Conservation (phyloP, 2,888 invertebrate genomes). For the Fragum whitleyi region DNA sequence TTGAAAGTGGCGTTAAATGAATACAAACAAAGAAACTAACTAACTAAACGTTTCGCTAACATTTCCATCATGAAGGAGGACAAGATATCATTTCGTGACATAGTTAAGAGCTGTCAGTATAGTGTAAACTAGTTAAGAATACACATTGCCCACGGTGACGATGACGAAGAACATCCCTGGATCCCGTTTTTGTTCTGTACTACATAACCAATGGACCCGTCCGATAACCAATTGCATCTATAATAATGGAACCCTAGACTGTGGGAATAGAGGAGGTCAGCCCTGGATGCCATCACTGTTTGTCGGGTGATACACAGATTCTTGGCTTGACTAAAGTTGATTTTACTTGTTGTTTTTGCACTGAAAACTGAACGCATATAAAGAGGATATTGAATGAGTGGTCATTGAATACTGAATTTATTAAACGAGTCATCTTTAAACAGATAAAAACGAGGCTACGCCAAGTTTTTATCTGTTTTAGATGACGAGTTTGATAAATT, state of each 20-base stretch:
- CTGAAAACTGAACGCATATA: not conserved
- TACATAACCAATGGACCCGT: conserved; percentile 4
- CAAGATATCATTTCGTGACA: too few species aligned
- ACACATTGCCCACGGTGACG: not conserved
- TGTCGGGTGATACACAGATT: not conserved
- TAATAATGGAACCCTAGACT: not conserved
- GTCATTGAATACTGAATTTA: too few species aligned
- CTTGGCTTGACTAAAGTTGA: not conserved
- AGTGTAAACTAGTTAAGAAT: not conserved
- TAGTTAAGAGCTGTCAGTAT: too few species aligned
- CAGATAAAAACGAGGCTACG: too few species aligned
- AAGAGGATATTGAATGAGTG: too few species aligned
- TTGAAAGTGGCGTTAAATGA: too few species aligned
- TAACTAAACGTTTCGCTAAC: too few species aligned
- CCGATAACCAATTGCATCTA: not conserved
- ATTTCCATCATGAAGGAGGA: too few species aligned
- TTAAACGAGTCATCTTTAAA: too few species aligned
- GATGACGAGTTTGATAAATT: too few species aligned
- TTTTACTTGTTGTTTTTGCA: not conserved
- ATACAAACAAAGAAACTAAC: too few species aligned
- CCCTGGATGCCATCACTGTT: not conserved
- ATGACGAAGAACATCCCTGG: not conserved
- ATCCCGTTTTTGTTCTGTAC: not conserved
- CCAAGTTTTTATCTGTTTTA: too few species aligned
- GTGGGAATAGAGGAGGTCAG: not conserved